These are phyloP conservation scores for Pseudocheirus occidentalis DNA, from an alignment of 2,797 vertebrate genomes.

Conservation along the genomic window DNA sequence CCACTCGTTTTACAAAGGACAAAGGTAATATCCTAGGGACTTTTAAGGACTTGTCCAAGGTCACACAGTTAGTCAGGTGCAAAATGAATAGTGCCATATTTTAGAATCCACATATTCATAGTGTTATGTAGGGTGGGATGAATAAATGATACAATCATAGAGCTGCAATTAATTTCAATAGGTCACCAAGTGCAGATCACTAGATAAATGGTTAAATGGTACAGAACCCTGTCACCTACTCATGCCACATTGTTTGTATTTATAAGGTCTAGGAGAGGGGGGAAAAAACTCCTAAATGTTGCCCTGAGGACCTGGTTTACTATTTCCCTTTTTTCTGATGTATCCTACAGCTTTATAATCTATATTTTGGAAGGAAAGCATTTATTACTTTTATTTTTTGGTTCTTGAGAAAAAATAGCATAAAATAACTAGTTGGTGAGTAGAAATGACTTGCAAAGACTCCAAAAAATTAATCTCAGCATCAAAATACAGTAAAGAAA, in stretches of 20 bases:
- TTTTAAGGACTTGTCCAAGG: slow-evolving; percentile 1
- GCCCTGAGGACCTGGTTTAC: background rate
- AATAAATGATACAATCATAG: slow-evolving; percentile 11
- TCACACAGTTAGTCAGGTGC: background rate
- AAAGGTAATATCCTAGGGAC: slow-evolving; percentile 38
- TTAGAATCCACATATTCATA: slow-evolving; percentile 21
- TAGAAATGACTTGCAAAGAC: background rate
- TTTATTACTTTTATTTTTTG: background rate
- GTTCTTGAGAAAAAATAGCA: slow-evolving; percentile 35
- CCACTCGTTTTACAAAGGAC: slow-evolving; percentile 6
- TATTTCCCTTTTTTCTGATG: background rate
- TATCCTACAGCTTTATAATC: background rate
- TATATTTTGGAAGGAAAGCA: slow-evolving; percentile 32
- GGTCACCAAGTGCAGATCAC: slow-evolving; percentile 6
- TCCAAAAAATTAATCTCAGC: slow-evolving; percentile 5
- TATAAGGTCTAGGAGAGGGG: background rate
- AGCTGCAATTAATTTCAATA: background rate
- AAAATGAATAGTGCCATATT: background rate
- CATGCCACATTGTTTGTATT: background rate
- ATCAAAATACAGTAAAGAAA: background rate
- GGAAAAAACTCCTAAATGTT: background rate
- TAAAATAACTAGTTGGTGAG: background rate
- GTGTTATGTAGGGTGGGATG: slow-evolving; percentile 9
- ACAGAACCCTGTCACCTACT: background rate
- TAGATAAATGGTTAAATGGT: slow-evolving; percentile 19